phyloP scores from a whole-genome alignment of 2,888 invertebrate genomes.

The Sarcophaga carnaria region DNA sequence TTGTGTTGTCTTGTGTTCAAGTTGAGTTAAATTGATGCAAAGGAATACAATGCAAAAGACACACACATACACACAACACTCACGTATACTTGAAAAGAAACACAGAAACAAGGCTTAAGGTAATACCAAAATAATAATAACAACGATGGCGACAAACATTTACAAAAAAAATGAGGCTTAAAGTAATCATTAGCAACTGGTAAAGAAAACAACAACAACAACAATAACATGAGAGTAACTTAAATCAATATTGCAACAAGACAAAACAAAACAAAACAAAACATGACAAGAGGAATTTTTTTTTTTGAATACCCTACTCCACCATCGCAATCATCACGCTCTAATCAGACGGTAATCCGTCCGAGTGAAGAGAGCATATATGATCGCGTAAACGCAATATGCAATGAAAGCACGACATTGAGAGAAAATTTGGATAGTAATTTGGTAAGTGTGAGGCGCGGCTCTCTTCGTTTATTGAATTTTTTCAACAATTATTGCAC shows the following conservation, averaged over 20 bases:
- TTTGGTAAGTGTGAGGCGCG: too few relatives aligned
- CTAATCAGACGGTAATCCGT: too few relatives aligned
- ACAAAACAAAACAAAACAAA: slow-evolving; percentile 42
- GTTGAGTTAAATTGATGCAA: slow-evolving; percentile 18
- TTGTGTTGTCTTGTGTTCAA: neutral
- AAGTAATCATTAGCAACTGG: slow-evolving; percentile 32
- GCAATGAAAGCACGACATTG: too few relatives aligned
- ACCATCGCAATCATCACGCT: too few relatives aligned
- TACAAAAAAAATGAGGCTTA: slow-evolving; percentile 4
- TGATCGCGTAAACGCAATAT: too few relatives aligned
- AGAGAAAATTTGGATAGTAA: too few relatives aligned
- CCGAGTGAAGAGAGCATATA: too few relatives aligned
- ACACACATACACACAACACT: neutral
- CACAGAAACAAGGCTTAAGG: slow-evolving; percentile 45
- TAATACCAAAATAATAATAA: slow-evolving; percentile 37
- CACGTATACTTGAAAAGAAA: slow-evolving; percentile 2
- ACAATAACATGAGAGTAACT: neutral
- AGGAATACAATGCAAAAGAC: neutral
- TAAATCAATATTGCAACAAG: neutral
- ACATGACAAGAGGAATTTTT: slow-evolving; percentile 61
- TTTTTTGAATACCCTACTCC: neutral
- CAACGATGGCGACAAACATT: slow-evolving; percentile 15
- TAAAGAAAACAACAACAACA: slow-evolving; percentile 28
- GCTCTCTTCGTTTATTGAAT: too few relatives aligned
- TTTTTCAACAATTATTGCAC: too few relatives aligned